A percentile compares a stretch with the other conserved stretches of the same genome.
These are phyloP conservation scores for Hylia prasina DNA, from an alignment of 2,113 vertebrate species.

Conservation along the genomic window DNA sequence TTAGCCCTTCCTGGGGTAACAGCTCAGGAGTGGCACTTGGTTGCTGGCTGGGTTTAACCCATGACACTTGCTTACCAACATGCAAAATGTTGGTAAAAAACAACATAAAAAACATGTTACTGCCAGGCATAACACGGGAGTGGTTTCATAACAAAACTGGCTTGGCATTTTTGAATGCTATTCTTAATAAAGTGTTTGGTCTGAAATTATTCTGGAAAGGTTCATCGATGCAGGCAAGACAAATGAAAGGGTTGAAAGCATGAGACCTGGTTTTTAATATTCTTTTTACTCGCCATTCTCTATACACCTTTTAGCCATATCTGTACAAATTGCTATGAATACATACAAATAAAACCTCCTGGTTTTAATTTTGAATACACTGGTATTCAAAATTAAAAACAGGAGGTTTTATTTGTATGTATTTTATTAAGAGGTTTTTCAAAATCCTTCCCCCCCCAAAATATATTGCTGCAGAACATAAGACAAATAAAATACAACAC, in stretches of 20 bases:
- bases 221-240: not conserved
- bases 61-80: not conserved
- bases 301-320: not conserved
- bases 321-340: not conserved
- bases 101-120: not conserved
- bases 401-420: no score
- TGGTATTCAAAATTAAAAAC: no score
- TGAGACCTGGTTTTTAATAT: not conserved
- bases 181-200: not conserved
- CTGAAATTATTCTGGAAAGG: not conserved
- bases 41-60: not conserved
- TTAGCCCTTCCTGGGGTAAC: not conserved
- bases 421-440: no score
- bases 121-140: accelerated
- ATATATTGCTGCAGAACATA: not conserved
- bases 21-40: not conserved
- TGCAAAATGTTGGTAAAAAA: not conserved
- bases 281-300: not conserved
- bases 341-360: not conserved
- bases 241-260: not conserved
- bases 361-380: not conserved
- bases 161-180: not conserved
- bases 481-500: not conserved
- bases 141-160: not conserved
- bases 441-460: not conserved